Evolutionary conservation across 2,113 vertebrate species (phyloP).

Genomic region (Meriones unguiculatus): DNA sequence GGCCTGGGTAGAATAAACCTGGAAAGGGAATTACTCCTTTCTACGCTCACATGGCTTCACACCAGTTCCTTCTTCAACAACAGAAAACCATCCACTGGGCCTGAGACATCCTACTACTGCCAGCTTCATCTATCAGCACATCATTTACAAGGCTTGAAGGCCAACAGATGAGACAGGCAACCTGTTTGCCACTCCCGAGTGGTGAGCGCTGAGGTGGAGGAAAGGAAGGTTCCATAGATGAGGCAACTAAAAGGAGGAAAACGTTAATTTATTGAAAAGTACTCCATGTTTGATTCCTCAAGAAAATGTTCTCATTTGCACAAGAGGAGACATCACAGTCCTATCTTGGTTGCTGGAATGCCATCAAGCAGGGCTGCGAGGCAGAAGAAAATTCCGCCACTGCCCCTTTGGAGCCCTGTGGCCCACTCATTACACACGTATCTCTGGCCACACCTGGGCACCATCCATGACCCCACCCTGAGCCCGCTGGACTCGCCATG

Average conservation of each 20-base stretch:
- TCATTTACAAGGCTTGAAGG: neutral
- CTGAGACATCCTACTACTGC: neutral
- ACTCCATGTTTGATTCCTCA: neutral
- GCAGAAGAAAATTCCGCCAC: neutral
- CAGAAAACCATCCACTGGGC: neutral
- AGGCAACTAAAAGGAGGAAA: neutral
- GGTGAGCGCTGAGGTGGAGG: neutral
- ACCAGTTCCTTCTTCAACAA: neutral
- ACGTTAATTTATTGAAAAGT: conserved; percentile 3
- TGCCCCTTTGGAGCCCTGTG: neutral
- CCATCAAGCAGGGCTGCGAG: neutral
- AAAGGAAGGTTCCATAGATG: neutral
- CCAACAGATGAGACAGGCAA: neutral
- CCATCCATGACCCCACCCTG: neutral
- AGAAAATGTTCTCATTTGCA: conserved; percentile 29
- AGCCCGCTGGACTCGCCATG: neutral
- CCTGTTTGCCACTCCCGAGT: neutral
- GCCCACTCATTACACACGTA: neutral
- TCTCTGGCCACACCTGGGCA: neutral
- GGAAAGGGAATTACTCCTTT: neutral
- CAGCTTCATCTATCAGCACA: neutral
- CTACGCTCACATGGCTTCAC: neutral
- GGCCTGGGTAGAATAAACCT: neutral
- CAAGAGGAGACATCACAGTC: neutral
- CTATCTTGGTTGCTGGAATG: neutral